phyloP scores from a whole-genome alignment of 2,113 vertebrate species.

The Rhombomys opimus region DNA sequence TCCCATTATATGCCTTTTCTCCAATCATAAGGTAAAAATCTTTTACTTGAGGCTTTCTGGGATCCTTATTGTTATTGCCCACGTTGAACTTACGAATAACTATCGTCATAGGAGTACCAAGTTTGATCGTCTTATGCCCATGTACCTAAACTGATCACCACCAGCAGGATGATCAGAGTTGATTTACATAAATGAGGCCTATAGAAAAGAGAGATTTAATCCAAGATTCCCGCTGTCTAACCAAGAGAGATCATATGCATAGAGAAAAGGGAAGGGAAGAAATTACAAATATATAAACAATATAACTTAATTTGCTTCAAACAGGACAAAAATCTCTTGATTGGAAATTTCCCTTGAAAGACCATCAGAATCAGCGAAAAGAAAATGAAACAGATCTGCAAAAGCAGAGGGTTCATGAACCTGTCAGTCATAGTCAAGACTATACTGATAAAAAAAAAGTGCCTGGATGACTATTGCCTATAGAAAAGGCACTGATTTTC shows the following conservation, averaged over 20 bases:
- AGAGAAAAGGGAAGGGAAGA: neutral
- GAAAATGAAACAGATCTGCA: neutral
- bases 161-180: neutral
- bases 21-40: neutral
- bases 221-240: neutral
- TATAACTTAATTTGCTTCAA: neutral
- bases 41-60: neutral
- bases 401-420: neutral
- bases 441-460: neutral
- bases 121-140: neutral
- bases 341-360: neutral
- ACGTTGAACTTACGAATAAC: slow-evolving; percentile 29
- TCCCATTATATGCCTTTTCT: neutral
- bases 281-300: neutral
- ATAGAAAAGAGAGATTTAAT: neutral
- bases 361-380: neutral
- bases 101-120: neutral
- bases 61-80: neutral
- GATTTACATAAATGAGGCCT: neutral
- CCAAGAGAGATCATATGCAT: neutral
- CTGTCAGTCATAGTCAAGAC: neutral
- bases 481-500: neutral
- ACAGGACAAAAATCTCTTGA: neutral
- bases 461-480: neutral
- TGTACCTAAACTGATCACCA: neutral